Evolutionary conservation across 2,113 vertebrate genomes (phyloP).

Genomic region (Centrocercus urophasianus): DNA sequence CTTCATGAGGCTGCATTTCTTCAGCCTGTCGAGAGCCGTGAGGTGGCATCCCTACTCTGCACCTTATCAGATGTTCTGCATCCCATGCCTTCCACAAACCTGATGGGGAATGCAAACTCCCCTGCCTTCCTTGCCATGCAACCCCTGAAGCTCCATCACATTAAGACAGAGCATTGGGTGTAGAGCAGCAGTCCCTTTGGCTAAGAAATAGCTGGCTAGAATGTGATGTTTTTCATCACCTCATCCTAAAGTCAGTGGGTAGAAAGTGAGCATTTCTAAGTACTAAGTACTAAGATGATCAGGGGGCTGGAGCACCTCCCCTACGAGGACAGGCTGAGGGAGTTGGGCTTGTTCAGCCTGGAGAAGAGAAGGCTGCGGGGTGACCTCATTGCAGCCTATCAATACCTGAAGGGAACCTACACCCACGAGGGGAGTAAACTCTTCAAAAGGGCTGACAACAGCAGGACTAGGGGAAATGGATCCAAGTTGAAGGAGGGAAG

Average conservation of each 20-base stretch:
- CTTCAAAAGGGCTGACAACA: no score
- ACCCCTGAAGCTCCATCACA: neutral
- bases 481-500: no score
- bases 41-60: neutral
- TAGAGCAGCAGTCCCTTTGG: neutral
- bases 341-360: no score
- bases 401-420: no score
- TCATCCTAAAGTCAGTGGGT: neutral
- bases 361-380: no score
- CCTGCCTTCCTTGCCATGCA: neutral
- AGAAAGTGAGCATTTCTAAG: neutral
- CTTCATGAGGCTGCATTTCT: neutral
- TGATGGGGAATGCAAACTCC: neutral
- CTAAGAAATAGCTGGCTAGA: neutral
- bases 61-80: rapidly evolving
- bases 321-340: no score
- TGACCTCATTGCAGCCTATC: no score
- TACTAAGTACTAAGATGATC: no score
- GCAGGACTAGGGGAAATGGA: no score
- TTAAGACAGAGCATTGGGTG: neutral
- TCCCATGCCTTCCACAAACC: neutral
- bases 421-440: no score
- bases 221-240: neutral
- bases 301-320: no score
- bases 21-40: neutral